Evolutionary conservation across 92 coral and sea anemone genomes (phyloP), one percentile per base, ranked within the genome.

Genomic region (Ricordea florida): DNA sequence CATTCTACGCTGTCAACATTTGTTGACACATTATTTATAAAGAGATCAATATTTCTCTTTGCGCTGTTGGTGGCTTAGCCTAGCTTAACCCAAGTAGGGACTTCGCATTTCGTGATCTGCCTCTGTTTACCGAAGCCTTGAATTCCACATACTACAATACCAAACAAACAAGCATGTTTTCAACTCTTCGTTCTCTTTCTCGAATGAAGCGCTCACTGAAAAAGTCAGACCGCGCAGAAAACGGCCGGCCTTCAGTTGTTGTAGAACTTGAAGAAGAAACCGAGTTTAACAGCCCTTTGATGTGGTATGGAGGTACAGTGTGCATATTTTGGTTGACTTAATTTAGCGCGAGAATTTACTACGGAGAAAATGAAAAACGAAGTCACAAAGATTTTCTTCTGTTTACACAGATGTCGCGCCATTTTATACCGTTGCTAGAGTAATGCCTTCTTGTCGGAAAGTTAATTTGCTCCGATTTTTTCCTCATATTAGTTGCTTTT

Each of bases 241-340:
- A 87, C 5, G 67, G 85, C 16, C 48, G 82, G 14, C 78, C 89
- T 18, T 73, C 93, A 5, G 32, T 73, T 25, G 61, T 64, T 15
- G 60, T 60, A 16, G 80, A 73, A 61, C 47, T 59, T 21, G 79
- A 73, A 25, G 80, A 73, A 23, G 68, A 40, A 35, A 38, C 25
- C 15, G 80, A 47, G 43, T 68, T 57, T 35, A 74, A 61, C 27
- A 79, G 88, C 29, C 88, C 97, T 5, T 66, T 91, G 29, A 51
- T 69, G 59, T 74, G 93, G 82, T 91, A 82, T 71, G 97, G 97
- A 91, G 97, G 97, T 85, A 83, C 36, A 57, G 9, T 37, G n/a
- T 59, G 48, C 53, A 40, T 76, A 42, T 52, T 36, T 57, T 57
- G 14, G 62, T 74, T 57, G 81, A 64, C 18, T n/a, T n/a, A n/a